A percentile compares a stretch with the other conserved stretches of the same genome.
Conservation (phyloP, 2,888 invertebrate species). For the Amiota minor region DNA sequence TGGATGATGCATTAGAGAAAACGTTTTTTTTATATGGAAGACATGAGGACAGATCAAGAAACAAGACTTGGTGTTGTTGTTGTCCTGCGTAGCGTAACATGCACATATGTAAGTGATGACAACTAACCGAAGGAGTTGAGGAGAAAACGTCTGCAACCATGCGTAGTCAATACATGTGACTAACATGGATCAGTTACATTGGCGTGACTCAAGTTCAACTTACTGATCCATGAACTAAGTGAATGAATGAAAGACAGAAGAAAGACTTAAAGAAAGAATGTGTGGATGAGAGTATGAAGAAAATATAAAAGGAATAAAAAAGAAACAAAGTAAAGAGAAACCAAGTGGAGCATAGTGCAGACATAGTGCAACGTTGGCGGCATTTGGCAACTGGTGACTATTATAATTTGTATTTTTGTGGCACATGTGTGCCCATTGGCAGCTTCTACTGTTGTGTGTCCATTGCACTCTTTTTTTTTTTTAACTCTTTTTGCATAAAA, state of each 20-base stretch:
- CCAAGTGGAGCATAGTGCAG: not conserved
- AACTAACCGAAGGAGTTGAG: too few species aligned
- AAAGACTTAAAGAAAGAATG: constrained; percentile 10
- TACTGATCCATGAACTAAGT: constrained; percentile 40
- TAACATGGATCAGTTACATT: constrained; percentile 50
- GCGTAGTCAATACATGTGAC: constrained; percentile 5
- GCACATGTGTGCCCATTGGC: constrained; percentile 50
- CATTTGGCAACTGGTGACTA: not conserved
- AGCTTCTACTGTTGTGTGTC: constrained; percentile 18
- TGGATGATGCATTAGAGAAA: too few species aligned
- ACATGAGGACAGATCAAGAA: not conserved
- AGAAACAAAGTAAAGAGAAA: too few species aligned
- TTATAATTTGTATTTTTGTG: constrained; percentile 5
- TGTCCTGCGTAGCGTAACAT: constrained; percentile 24
- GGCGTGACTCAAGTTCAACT: constrained; percentile 56
- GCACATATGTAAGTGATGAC: too few species aligned
- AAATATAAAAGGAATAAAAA: too few species aligned
- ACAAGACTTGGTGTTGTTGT: constrained; percentile 15
- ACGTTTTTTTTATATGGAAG: too few species aligned
- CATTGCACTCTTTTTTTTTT: constrained; percentile 11
- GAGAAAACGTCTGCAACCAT: not conserved
- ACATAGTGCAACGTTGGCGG: not conserved
- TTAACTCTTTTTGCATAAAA: not conserved
- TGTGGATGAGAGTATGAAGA: constrained; percentile 24
- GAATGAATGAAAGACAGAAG: not conserved